phyloP scores from a whole-genome alignment of 2,797 vertebrate genomes.

The Ispidina lecontei region DNA sequence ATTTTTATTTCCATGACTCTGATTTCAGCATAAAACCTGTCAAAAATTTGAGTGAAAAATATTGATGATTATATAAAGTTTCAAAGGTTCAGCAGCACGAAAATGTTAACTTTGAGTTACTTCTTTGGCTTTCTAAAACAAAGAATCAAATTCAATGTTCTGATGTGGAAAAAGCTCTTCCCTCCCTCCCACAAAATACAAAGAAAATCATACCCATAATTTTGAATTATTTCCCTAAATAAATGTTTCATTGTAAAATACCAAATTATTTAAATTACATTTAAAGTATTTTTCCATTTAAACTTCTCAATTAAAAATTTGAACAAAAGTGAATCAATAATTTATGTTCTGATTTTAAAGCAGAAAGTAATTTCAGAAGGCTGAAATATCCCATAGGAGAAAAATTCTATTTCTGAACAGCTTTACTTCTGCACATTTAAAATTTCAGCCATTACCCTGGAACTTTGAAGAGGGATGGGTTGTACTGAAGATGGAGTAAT shows the following conservation, averaged over 20 bases:
- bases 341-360: not conserved
- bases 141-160: not conserved
- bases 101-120: not conserved
- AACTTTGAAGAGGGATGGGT: not conserved
- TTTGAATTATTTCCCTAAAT: not conserved
- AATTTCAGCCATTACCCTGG: not conserved
- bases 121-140: not conserved
- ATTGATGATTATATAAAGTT: not conserved
- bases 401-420: conserved; percentile 37
- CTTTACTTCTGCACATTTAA: conserved; percentile 46
- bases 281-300: not conserved
- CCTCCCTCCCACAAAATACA: no score
- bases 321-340: not conserved
- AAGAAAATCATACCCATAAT: not conserved
- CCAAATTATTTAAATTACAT: not conserved
- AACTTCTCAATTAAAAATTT: not conserved
- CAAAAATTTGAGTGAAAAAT: not conserved
- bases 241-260: not conserved
- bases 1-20: not conserved
- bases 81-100: not conserved
- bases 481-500: not conserved
- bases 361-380: not conserved
- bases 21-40: not conserved
- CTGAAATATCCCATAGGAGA: not conserved
- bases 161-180: not conserved